These are phyloP conservation scores for Diadophis punctatus DNA, from an alignment of 2,113 vertebrate genomes.

Conservation along the genomic window DNA sequence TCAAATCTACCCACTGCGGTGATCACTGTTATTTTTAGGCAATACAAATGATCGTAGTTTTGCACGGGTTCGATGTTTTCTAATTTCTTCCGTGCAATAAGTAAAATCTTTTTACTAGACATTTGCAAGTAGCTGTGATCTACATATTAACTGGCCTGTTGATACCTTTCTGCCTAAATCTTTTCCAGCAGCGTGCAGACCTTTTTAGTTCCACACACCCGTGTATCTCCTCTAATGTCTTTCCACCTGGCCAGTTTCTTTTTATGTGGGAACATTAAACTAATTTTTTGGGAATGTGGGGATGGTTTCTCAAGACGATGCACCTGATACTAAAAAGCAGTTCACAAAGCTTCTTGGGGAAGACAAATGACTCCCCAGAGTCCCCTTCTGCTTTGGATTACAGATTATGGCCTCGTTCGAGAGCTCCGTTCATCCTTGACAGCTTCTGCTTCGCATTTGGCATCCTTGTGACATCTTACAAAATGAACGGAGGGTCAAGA, in stretches of 20 bases:
- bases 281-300: constrained; percentile 93
- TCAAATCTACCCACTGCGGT: background rate
- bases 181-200: constrained; percentile 82
- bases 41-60: background rate
- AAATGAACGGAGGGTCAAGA: constrained; percentile 73
- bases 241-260: constrained; percentile 84
- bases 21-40: background rate
- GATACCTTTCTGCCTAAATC: constrained; percentile 73
- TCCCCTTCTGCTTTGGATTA: constrained; percentile 75
- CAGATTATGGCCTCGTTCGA: constrained; percentile 73
- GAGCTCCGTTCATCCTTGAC: constrained; percentile 74
- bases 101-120: constrained; percentile 35
- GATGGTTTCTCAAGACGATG: constrained; percentile 97
- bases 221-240: constrained; percentile 70
- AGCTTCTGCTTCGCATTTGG: constrained; percentile 81
- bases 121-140: constrained; percentile 69
- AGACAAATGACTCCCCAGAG: constrained; percentile 87
- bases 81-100: constrained; percentile 2
- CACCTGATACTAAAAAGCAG: constrained; percentile 97
- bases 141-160: constrained; percentile 74
- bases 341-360: constrained; percentile 81
- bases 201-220: constrained; percentile 91
- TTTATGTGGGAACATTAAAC: constrained; percentile 92
- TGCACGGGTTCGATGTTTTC: background rate
- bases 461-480: constrained; percentile 77